Conservation (phyloP, 2,113 vertebrate genomes). For the Balaeniceps rex region DNA sequence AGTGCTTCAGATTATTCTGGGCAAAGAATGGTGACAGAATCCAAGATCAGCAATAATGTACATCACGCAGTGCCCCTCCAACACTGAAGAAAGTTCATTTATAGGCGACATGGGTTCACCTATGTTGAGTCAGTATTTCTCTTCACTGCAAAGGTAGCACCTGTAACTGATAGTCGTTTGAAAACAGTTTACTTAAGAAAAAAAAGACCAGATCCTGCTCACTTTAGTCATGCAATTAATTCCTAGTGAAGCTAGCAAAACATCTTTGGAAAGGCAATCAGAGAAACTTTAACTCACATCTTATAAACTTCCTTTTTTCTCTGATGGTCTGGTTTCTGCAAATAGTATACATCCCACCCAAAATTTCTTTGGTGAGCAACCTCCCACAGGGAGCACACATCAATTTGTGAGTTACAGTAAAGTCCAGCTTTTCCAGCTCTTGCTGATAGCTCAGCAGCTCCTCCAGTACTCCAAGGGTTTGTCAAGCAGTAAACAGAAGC, state of each 20-base stretch:
- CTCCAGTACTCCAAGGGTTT: conserved; percentile 33
- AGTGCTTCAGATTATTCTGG: neutral
- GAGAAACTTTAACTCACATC: neutral
- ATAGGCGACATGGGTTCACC: neutral
- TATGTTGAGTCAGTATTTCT: neutral
- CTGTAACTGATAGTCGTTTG: neutral
- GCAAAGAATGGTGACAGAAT: neutral
- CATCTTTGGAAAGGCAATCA: neutral
- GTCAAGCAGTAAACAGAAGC: conserved; percentile 36
- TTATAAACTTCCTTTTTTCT: neutral
- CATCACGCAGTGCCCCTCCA: neutral
- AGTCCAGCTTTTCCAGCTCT: conserved; percentile 10
- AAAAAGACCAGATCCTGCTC: neutral
- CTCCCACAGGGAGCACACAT: neutral
- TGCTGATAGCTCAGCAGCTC: conserved; percentile 24
- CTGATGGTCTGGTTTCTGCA: neutral
- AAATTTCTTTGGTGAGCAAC: conserved; percentile 1
- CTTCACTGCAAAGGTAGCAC: neutral
- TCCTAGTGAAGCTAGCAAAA: neutral
- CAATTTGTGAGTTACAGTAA: neutral
- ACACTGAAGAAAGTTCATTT: neutral
- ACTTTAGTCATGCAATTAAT: neutral
- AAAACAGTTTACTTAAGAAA: neutral
- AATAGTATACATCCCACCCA: neutral
- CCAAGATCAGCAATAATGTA: neutral